phyloP scores from a whole-genome alignment of 2,888 invertebrate species.

The Ochlodes sylvanus region DNA sequence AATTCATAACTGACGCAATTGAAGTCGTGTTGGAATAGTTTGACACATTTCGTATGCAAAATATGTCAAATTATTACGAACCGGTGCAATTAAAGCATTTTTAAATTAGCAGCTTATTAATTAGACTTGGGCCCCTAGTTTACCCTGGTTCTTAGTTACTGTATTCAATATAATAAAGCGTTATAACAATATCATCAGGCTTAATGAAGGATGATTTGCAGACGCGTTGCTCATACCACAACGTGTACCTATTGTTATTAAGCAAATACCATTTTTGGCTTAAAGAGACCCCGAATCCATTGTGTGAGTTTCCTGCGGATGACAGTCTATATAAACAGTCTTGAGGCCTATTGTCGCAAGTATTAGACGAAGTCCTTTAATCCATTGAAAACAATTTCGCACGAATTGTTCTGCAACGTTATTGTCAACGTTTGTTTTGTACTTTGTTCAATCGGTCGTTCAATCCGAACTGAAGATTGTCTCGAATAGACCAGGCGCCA shows the following conservation, averaged over 20 bases:
- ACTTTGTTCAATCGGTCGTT: constrained; percentile 52
- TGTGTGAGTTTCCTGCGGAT: constrained; percentile 68
- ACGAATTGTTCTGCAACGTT: constrained; percentile 54
- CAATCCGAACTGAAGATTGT: constrained; percentile 43
- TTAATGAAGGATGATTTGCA: constrained; percentile 24
- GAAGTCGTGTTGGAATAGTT: no score
- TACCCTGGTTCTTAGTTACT: no score
- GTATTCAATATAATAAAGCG: no score
- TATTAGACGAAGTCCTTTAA: constrained; percentile 68
- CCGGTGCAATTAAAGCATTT: no score
- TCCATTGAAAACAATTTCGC: constrained; percentile 68
- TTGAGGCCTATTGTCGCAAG: constrained; percentile 62
- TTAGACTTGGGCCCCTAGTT: no score
- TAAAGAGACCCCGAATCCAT: constrained; percentile 60
- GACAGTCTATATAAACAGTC: constrained; percentile 74
- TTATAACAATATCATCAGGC: not conserved
- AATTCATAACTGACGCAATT: no score
- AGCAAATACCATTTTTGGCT: constrained; percentile 72
- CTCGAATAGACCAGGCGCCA: no score
- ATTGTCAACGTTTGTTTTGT: constrained; percentile 48
- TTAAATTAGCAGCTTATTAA: no score
- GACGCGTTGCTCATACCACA: constrained; percentile 49
- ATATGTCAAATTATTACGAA: no score
- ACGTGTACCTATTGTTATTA: constrained; percentile 58
- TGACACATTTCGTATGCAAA: no score